phyloP scores from a whole-genome alignment of 2,113 vertebrate genomes.

The Menidia beryllina region DNA sequence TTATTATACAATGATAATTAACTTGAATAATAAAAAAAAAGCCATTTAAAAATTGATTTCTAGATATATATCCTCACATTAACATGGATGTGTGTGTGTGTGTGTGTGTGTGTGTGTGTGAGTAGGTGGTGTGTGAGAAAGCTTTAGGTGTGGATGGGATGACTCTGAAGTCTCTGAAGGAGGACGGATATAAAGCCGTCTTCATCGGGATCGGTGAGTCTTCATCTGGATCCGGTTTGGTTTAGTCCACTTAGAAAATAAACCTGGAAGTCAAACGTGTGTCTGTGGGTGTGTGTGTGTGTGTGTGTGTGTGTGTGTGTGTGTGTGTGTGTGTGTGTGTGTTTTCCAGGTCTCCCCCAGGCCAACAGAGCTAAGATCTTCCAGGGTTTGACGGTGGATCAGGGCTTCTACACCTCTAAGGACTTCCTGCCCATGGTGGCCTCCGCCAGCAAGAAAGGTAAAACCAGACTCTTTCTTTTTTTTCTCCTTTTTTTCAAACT shows the following conservation, averaged over 20 bases:
- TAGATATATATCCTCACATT: background rate
- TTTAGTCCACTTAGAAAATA: background rate
- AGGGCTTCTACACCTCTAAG: constrained; percentile 94
- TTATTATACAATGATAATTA: too few relatives aligned
- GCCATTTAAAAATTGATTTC: too few relatives aligned
- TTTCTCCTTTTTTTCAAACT: too few relatives aligned
- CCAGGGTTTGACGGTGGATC: constrained; percentile 83
- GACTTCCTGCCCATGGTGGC: constrained; percentile 92
- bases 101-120: constrained; percentile 13
- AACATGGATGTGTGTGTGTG: background rate
- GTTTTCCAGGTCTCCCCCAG: constrained; percentile 88
- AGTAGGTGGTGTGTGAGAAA: constrained; percentile 86
- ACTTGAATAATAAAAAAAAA: too few relatives aligned
- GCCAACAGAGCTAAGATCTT: constrained; percentile 89
- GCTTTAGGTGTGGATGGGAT: constrained; percentile 85
- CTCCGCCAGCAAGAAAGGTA: constrained; percentile 91
- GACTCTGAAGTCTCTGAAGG: constrained; percentile 85
- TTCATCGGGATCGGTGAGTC: constrained; percentile 94
- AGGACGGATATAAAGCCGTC: constrained; percentile 85
- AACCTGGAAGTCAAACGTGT: too few relatives aligned
- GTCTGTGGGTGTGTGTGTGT: background rate
- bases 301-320: background rate
- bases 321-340: too few relatives aligned
- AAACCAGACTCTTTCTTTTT: too few relatives aligned
- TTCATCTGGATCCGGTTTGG: background rate